phyloP scores from a whole-genome alignment of 35 echinoderm and acorn worm species.

The Lytechinus pictus region DNA sequence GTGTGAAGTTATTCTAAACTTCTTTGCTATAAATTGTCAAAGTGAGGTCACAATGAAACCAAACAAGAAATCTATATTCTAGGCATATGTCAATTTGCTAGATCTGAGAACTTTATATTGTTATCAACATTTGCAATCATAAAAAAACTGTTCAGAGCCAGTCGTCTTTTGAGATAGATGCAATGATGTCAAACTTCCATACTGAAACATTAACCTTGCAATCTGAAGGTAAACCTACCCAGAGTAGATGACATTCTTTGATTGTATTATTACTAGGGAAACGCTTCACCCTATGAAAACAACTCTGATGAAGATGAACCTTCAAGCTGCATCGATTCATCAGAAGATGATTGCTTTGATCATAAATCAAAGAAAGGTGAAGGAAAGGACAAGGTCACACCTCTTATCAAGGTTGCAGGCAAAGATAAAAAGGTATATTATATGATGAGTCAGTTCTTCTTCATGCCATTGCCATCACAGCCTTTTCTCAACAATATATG shows the following conservation, averaged over 20 bases:
- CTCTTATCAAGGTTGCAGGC: background rate
- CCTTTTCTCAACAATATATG: background rate
- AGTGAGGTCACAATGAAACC: too few species aligned
- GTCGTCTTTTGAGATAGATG: too few species aligned
- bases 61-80: too few species aligned
- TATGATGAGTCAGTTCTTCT: background rate
- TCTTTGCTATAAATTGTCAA: too few species aligned
- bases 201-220: too few species aligned
- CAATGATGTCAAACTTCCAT: too few species aligned
- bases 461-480: background rate
- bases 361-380: background rate
- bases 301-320: conserved; percentile 60
- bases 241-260: background rate
- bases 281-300: conserved; percentile 66
- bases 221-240: background rate
- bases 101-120: too few species aligned
- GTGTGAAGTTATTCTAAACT: too few species aligned
- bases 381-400: background rate
- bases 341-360: conserved; percentile 14
- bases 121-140: too few species aligned
- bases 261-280: conserved; percentile 42
- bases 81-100: too few species aligned
- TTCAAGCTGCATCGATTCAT: conserved; percentile 16
- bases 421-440: background rate
- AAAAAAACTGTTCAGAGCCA: too few species aligned